Conservation (phyloP, 2,888 invertebrate species). For the Thera britannica region DNA sequence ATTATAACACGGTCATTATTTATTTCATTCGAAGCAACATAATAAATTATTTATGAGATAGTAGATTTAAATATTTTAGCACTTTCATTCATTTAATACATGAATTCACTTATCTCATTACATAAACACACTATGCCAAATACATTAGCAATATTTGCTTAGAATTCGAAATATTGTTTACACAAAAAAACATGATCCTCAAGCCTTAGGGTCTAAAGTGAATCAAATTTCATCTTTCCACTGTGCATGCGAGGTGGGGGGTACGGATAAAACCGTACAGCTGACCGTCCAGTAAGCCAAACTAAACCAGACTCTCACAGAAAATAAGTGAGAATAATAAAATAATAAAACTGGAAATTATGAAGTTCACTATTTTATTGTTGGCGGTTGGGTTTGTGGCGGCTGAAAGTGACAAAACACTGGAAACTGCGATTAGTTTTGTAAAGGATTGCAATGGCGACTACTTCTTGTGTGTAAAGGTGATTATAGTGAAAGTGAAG, state of each 20-base stretch:
- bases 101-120: conserved; percentile 3
- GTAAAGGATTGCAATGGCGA: conserved; percentile 89
- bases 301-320: conserved; percentile 72
- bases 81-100: background rate
- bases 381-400: conserved; percentile 71
- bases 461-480: conserved; percentile 90
- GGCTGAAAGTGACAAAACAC: conserved; percentile 79
- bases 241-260: conserved; percentile 72
- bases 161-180: conserved; percentile 24
- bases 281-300: conserved; percentile 64
- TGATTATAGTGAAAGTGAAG: conserved; percentile 82
- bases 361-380: conserved; percentile 70
- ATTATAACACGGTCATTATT: background rate
- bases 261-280: conserved; percentile 79
- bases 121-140: background rate
- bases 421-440: conserved; percentile 88
- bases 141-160: conserved; percentile 14
- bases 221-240: conserved; percentile 63
- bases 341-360: conserved; percentile 52
- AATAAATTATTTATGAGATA: background rate
- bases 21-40: background rate
- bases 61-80: background rate
- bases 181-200: conserved; percentile 25
- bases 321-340: conserved; percentile 41
- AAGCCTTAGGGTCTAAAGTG: conserved; percentile 52